Evolutionary conservation across 1,140 invertebrate species (phyloP).

Genomic region (Ips typographus): DNA sequence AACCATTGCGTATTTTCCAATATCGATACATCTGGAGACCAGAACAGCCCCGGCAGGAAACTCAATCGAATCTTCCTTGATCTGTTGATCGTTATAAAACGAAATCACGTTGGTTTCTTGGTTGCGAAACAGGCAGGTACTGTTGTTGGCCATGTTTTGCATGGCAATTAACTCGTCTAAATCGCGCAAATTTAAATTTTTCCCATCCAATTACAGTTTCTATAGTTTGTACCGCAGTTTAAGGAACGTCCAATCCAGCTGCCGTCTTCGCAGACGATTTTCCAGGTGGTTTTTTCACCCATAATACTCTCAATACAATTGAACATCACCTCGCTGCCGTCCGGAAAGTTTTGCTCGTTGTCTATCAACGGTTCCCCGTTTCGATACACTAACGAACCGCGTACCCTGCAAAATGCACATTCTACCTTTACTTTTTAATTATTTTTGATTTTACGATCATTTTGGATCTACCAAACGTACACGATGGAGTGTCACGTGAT

Average conservation of each 20-base stretch:
- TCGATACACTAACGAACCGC: constrained; percentile 66
- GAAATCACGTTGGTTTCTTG: constrained; percentile 77
- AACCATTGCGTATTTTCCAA: constrained; percentile 65
- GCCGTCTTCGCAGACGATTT: constrained; percentile 79
- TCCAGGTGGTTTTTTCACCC: constrained; percentile 78
- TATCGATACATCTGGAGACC: constrained; percentile 73
- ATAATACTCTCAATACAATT: constrained; percentile 76
- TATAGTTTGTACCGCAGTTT: constrained; percentile 66
- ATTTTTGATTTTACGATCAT: no score
- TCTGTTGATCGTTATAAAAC: constrained; percentile 75
- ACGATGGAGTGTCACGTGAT: no score
- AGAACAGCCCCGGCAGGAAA: constrained; percentile 73
- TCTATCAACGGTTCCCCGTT: constrained; percentile 57
- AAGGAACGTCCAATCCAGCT: constrained; percentile 77
- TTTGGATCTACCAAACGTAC: no score
- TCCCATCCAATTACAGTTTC: no score
- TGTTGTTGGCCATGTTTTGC: constrained; percentile 58
- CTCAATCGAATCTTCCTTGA: constrained; percentile 72
- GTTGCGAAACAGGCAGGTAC: constrained; percentile 73
- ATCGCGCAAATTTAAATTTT: no score
- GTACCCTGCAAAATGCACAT: no score
- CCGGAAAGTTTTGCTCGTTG: constrained; percentile 64
- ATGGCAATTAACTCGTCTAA: constrained; percentile 42
- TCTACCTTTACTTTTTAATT: no score
- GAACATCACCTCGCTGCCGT: constrained; percentile 79